Base-by-base conservation (phyloP, 2,888 invertebrate genomes). In the Acanthosepion pharaonis region DNA sequence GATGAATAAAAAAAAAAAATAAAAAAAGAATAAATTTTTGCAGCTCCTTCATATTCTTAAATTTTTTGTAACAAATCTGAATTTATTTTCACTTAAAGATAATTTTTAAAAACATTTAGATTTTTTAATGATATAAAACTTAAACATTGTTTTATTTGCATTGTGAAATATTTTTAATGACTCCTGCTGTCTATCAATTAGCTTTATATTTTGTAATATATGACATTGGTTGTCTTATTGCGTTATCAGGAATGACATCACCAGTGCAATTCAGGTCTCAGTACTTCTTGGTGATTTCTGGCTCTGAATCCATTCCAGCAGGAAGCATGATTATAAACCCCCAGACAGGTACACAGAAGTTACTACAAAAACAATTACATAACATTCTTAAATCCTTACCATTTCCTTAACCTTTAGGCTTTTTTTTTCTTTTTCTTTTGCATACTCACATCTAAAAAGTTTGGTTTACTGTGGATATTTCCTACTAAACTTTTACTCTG, bases 241-340 rank as follows among this genome's bases (percentile, higher is more conserved):
- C 93, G 93, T 93, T 93, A 93, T 93, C 93, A 93, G 93, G 93
- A 53, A 53, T 93, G 93, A 18, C 93, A 51, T 94, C 94, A 94
- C 59, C 94, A 59, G 64, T 64, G 59, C 94, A 94, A 94, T 48
- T 48, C 42, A 64, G 59, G 28, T 53, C 55, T 55, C 94, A 94
- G 94, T 94, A 94, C 94, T 94, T 94, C 91, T 53, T 96, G 99
- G 99, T 99, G 94, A 98, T 99, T 94, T 98, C 98, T 64, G 98
- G 98, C 97, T 98, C 99, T 97, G 98, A 98, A 92, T 98, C 98
- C 95, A 99, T 99, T 95, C 99, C 99, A 94, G 98, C 98, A 94
- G 99, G 99, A 95, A 99, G 99, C 96, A 98, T 99, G 96, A 98
- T 99, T 96, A 98, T 99, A 97, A 98, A 99, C 97, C 99, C 99